Conservation (phyloP, 2,888 invertebrate genomes). For the Cheilosia vulpina region DNA sequence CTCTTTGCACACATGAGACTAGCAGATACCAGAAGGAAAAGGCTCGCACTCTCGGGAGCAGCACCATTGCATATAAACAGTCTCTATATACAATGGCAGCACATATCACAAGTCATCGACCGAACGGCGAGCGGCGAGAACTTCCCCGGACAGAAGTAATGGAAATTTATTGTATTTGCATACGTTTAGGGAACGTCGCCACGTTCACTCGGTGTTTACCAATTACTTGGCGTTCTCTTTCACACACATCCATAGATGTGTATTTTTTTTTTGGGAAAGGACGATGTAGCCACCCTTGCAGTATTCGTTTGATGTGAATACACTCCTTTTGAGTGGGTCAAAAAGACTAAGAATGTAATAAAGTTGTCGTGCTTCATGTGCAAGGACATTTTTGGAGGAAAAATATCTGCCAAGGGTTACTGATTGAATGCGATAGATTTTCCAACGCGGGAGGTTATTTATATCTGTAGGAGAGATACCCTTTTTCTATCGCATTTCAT, state of each 20-base stretch:
- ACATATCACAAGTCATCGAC: slow-evolving; percentile 1
- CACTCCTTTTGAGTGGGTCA: neutral
- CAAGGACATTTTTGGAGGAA: slow-evolving; percentile 9
- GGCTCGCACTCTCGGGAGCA: neutral
- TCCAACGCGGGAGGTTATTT: neutral
- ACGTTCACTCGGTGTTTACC: neutral
- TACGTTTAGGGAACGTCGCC: slow-evolving; percentile 7
- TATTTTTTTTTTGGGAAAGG: neutral
- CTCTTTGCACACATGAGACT: neutral
- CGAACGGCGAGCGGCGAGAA: neutral
- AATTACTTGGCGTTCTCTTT: neutral
- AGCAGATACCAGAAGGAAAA: neutral
- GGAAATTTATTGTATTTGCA: slow-evolving; percentile 52
- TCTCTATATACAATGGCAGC: no score
- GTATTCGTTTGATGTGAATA: slow-evolving; percentile 7
- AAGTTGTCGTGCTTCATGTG: slow-evolving; percentile 16
- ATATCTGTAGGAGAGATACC: neutral
- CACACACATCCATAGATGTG: no score
- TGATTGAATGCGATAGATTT: slow-evolving; percentile 2
- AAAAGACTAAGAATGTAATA: slow-evolving; percentile 15
- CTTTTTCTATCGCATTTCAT: no score
- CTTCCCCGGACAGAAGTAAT: slow-evolving; percentile 40
- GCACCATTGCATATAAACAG: no score
- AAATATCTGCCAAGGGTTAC: neutral
- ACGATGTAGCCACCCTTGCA: neutral